These are phyloP conservation scores for Lepidocyrtinus sp. DNA, from an alignment of 2,888 invertebrate genomes.

Conservation along the genomic window DNA sequence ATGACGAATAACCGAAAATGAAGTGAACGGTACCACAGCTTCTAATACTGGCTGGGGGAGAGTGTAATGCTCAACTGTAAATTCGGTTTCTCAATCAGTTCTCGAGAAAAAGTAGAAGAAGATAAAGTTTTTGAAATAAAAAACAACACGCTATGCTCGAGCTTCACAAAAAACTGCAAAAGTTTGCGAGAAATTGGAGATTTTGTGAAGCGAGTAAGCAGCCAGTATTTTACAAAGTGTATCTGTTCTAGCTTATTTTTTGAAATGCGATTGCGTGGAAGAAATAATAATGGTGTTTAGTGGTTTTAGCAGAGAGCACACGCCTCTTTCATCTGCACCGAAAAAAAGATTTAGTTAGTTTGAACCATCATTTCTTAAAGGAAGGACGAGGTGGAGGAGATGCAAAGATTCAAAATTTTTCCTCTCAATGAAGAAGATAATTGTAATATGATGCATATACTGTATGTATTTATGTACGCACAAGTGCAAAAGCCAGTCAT, in stretches of 20 bases:
- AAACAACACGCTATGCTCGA: background rate
- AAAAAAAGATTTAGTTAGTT: background rate
- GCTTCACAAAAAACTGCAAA: background rate
- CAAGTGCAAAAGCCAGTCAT: background rate
- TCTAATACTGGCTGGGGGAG: too few species aligned
- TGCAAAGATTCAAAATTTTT: conserved; percentile 9
- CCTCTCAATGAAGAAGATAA: conserved; percentile 33
- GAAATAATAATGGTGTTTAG: background rate
- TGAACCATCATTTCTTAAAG: background rate
- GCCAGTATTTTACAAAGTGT: background rate
- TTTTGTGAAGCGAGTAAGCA: background rate
- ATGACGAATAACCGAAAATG: too few species aligned
- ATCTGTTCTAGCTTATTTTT: background rate
- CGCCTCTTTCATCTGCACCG: conserved; percentile 13
- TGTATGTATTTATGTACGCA: too few species aligned
- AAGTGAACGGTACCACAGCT: too few species aligned
- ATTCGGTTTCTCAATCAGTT: conserved; percentile 5
- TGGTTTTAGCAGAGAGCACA: background rate
- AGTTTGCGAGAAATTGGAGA: background rate
- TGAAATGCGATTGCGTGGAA: conserved; percentile 6
- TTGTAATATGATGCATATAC: conserved; percentile 21
- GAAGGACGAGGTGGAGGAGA: background rate
- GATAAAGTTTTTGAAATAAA: background rate
- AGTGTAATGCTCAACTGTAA: conserved; percentile 13
- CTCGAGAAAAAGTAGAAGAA: background rate